Conservation (phyloP, 2,888 invertebrate species). For the Oscheius sp. region DNA sequence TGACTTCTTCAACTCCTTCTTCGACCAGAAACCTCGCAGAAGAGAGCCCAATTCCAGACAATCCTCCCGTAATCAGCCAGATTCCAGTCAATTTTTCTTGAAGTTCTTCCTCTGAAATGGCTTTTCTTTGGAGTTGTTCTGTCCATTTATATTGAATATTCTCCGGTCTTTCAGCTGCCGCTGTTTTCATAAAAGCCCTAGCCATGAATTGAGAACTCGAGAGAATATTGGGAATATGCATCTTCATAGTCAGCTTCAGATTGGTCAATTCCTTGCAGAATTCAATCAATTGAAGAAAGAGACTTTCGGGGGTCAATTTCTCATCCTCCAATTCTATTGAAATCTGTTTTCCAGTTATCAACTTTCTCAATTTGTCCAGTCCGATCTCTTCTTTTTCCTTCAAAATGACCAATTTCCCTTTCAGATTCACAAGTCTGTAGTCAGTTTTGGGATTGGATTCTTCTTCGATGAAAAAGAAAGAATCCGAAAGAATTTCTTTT, state of each 20-base stretch:
- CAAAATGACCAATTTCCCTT: neutral
- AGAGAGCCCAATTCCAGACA: constrained; percentile 62
- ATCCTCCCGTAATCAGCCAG: constrained; percentile 65
- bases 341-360: neutral
- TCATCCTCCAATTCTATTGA: neutral
- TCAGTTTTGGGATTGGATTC: constrained; percentile 23
- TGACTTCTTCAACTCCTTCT: constrained; percentile 39
- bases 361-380: too few relatives aligned
- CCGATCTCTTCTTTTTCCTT: neutral
- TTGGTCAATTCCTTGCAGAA: neutral
- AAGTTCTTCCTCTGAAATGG: constrained; percentile 19
- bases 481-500: neutral
- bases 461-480: constrained; percentile 25
- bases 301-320: neutral
- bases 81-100: constrained; percentile 21
- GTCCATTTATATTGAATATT: constrained; percentile 41
- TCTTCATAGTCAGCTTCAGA: neutral
- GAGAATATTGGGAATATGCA: neutral
- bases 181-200: constrained; percentile 48
- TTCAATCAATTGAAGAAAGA: constrained; percentile 3
- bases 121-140: constrained; percentile 42
- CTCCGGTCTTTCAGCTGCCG: constrained; percentile 47
- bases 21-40: constrained; percentile 52
- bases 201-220: constrained; percentile 32
- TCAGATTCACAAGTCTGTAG: neutral